Evolutionary conservation across 2,113 vertebrate genomes (phyloP), one percentile per base, ranked within the genome.

Genomic region (Tichodroma muraria): DNA sequence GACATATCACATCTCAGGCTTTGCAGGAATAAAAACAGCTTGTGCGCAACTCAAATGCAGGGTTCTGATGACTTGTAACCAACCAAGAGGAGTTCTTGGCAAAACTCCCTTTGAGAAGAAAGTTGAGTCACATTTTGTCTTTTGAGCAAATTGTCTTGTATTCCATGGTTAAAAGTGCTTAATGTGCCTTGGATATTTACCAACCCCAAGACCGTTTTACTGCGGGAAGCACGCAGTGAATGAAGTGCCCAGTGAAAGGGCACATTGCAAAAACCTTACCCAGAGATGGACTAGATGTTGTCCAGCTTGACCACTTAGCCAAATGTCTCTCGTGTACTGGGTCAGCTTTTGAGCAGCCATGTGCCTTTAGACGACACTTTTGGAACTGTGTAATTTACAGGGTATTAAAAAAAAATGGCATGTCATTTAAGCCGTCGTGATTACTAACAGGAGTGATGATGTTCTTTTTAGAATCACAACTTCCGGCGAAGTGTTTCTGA

Each of bases 51-150:
- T 80, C 60, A 40, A 66, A 84, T 9, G 1, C 53, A 82, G 49
- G 44, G 23, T 93, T 80, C 76, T 68, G 47, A 63, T 79, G 56
- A 47, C 27, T 93, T 11, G 6, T 78, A 95, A 87, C 22, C 1
- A 4, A 14, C 57, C 56, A 70, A 89, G 76, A 93, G 69, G 37
- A 80, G 21, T 57, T 85, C 69, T 76, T 90, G 66, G 59, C 63
- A 94, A 72, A 95, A 76, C 20, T 76, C 53, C 24, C 15, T 89
- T 70, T 65, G 61, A 90, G 45, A 72, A 85, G 45, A 82, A 87
- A 83, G 31, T 85, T 89, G 92, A 95, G 68, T 90, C 78, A 56
- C 59, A 81, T 93, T 94, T 96, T 69, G 75, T 59, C 75, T 93
- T 94, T 84, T 83, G 82, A 94, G 71, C 38, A 77, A 80, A 93